Conservation (phyloP, 2,888 invertebrate species). For the Folsomia manolachei region DNA sequence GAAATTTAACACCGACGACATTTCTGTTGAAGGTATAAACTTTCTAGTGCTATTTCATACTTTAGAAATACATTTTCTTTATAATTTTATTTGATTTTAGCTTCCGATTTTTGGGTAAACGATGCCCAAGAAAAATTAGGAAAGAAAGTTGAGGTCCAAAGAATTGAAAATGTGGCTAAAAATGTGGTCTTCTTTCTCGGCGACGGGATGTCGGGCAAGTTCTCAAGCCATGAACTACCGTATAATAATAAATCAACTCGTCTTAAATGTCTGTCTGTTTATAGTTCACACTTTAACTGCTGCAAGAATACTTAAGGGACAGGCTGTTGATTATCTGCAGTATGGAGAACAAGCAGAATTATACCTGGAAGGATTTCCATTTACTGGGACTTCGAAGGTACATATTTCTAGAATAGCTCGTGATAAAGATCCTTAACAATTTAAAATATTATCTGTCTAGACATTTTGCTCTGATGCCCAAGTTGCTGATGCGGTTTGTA, state of each 20-base stretch:
- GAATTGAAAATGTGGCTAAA: slow-evolving; percentile 36
- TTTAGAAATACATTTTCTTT: neutral
- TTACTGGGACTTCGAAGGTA: slow-evolving; percentile 28
- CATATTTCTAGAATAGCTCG: neutral
- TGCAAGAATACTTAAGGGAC: slow-evolving; percentile 54
- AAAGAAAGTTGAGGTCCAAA: slow-evolving; percentile 14
- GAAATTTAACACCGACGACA: no score
- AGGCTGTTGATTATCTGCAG: slow-evolving; percentile 51
- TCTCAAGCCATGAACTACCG: neutral
- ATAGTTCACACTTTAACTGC: slow-evolving; percentile 53
- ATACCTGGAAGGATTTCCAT: slow-evolving; percentile 26
- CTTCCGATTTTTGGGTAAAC: slow-evolving; percentile 34
- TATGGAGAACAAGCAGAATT: slow-evolving; percentile 47
- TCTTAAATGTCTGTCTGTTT: neutral
- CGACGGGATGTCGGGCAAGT: slow-evolving; percentile 35
- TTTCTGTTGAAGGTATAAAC: no score
- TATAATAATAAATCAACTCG: neutral
- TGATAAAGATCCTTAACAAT: neutral
- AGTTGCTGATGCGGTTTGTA: no score
- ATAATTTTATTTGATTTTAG: slow-evolving; percentile 26
- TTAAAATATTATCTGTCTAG: neutral
- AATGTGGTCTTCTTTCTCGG: slow-evolving; percentile 44
- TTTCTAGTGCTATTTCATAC: no score
- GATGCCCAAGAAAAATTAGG: slow-evolving; percentile 25
- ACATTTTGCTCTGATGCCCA: slow-evolving; percentile 16